A percentile compares a stretch with the other conserved stretches of the same genome.
Evolutionary conservation across 2,888 invertebrate genomes (phyloP).

Genomic region (Rotaria magnacalcarata): DNA sequence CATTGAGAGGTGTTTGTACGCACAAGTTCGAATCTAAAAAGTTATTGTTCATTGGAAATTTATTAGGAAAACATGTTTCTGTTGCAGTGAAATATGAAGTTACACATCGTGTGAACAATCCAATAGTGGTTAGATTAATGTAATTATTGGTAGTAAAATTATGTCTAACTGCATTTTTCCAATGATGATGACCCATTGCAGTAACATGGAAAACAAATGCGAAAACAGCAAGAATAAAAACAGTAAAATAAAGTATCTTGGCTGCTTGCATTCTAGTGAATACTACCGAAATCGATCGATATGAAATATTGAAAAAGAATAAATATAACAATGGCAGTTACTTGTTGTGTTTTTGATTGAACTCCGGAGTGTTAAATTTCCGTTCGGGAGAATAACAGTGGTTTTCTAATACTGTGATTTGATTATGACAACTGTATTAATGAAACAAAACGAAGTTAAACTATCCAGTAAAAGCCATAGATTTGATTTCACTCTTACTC

Average conservation of each 20-base stretch:
- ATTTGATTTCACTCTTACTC: not conserved
- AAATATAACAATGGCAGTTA: not conserved
- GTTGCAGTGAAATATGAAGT: rapidly evolving
- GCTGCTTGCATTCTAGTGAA: not conserved
- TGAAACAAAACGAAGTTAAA: not conserved
- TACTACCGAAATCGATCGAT: not conserved
- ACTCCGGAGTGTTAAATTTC: not conserved
- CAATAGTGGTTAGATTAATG: not conserved
- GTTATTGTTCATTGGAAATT: not conserved
- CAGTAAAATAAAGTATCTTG: not conserved
- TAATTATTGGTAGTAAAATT: not conserved
- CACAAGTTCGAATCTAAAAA: not conserved
- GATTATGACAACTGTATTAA: not conserved
- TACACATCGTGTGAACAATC: not conserved
- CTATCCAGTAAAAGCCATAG: not conserved
- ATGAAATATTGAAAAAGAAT: not conserved
- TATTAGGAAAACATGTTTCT: not conserved
- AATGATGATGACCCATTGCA: slow-evolving; percentile 24
- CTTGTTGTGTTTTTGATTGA: not conserved
- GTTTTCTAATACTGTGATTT: not conserved
- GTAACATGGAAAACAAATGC: slow-evolving; percentile 23
- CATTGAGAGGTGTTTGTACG: too few species aligned
- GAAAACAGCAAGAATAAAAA: not conserved
- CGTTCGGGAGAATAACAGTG: too few species aligned
- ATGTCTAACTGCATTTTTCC: not conserved